These are phyloP conservation scores for Phthorimaea operculella DNA, from an alignment of 1,140 invertebrate genomes.

Conservation along the genomic window DNA sequence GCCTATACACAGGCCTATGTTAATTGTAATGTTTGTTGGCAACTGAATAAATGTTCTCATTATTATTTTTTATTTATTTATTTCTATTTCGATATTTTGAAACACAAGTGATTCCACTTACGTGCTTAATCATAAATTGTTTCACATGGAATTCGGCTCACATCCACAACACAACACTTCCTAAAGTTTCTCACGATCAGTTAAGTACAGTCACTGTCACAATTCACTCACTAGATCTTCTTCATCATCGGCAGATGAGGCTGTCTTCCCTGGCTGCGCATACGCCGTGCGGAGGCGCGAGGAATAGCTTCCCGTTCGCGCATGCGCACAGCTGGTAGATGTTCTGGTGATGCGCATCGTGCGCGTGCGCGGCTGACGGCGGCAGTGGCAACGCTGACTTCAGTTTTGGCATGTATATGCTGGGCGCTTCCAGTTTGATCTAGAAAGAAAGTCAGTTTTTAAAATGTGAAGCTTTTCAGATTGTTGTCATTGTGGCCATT, in stretches of 20 bases:
- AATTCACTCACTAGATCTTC: too few relatives aligned
- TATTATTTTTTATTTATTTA: neutral
- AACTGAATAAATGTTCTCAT: neutral
- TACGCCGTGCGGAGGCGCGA: conserved; percentile 83
- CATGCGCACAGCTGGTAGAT: conserved; percentile 92
- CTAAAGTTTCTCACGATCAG: too few relatives aligned
- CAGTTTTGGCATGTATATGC: conserved; percentile 78
- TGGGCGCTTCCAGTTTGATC: conserved; percentile 72
- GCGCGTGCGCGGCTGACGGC: conserved; percentile 49
- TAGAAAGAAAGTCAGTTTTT: conserved; percentile 43
- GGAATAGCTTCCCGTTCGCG: conserved; percentile 88
- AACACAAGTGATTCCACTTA: too few relatives aligned
- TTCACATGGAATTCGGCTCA: too few relatives aligned
- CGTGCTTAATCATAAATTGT: too few relatives aligned
- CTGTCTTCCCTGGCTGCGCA: conserved; percentile 73
- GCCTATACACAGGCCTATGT: too few relatives aligned
- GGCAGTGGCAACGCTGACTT: conserved; percentile 71
- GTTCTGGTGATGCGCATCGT: conserved; percentile 70
- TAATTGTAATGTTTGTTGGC: too few relatives aligned
- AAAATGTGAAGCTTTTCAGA: too few relatives aligned
- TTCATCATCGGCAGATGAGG: conserved; percentile 65
- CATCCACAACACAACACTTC: too few relatives aligned
- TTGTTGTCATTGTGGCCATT: too few relatives aligned
- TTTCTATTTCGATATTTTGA: too few relatives aligned
- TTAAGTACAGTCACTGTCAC: too few relatives aligned